Evolutionary conservation across 64 coral and sea anemone species (phyloP), one percentile per base, ranked within the genome.

Genomic region (Actinia equina): DNA sequence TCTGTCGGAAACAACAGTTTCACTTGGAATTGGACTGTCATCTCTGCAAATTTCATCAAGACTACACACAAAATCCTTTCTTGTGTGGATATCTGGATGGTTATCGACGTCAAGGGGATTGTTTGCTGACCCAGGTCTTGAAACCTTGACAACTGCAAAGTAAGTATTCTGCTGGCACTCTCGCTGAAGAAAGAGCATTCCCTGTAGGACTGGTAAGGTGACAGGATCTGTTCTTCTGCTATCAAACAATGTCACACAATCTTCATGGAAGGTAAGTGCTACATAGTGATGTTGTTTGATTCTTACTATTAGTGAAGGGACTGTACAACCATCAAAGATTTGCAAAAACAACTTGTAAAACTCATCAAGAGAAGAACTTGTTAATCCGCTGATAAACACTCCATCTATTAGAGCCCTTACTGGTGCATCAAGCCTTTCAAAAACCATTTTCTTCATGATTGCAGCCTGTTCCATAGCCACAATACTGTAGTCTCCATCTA

Each of bases 221-320:
- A 41, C 25, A 6, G 71, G 71, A 37, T 27, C 17, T 41, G 71
- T 77, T 77, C 25, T 45, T 80, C 45, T 80, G 77, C 77, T 80
- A 52, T 80, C 77, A 44, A 80, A 42, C 45, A 80, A 80, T 44
- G 45, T 80, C 41, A 80, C 77, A 80, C 45, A 4, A 43, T 80
- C 42, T 80, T 51, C 45, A 51, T 80, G 41, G 77, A 80, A 80
- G 42, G 45, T 18, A 80, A 80, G 77, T 80, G 77, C 13, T 45
- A 80, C 45, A 51, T 80, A 80, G 45, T 80, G 77, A 80, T 80
- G 77, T 44, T 43, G 41, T 80, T 18, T 80, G 77, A 80, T 80
- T 51, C 77, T 80, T 43, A 80, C 43, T 45, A 80, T 51, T 45
- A 45, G 77, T 18, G 77, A 80, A 16, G 77, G 42, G 0, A 0